Evolutionary conservation across 30 jellyfish, hydroid and myxozoan genomes (phyloP), one percentile per base, ranked within the genome.

Genomic region (Pelagia noctiluca): DNA sequence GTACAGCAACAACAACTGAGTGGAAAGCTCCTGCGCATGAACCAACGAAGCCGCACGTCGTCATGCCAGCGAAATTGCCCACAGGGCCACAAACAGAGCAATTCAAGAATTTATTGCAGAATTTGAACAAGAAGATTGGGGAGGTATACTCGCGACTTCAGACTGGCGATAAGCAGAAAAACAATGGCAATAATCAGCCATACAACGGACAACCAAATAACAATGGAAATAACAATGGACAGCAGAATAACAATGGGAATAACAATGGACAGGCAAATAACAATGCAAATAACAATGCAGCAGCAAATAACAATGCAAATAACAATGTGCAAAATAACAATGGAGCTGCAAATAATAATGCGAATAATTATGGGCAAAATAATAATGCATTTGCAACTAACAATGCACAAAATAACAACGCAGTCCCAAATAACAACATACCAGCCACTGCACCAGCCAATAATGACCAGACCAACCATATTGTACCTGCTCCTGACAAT

Each of bases 61-160:
- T 82, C 0, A 54, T 82, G 92, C 92, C 92, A 19, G 63, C 37
- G 19, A 84, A 73, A 23, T 48, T 73, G 16, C 94, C 94, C 38
- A 73, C 87, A 32, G 88, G 96, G 36, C 75, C 84, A 50, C 96
- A 86, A 35, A 82, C 96, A 0, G 80, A 86, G 25, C 89, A 86
- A 78, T 86, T 86, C 72, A 92, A 92, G 37, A 69, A 80, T 53
- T 78, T 92, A 16, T 82, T 92, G 42, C 83, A 85, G 47, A 86
- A 90, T 49, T 78, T 92, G 79, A 92, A 92, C 69, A 86, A 76
- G 85, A 92, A 92, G 30, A 90, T 92, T 66, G 98, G 97, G 11
- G 96, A 86, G 72, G 90, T 92, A 28, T 92, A 80, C 87, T 26
- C 95, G 24, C 80, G 82, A 82, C 83, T 85, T 30, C 96, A 85